Base-by-base conservation (phyloP, 2,113 vertebrate species). In the Ramphastos sulfuratus region DNA sequence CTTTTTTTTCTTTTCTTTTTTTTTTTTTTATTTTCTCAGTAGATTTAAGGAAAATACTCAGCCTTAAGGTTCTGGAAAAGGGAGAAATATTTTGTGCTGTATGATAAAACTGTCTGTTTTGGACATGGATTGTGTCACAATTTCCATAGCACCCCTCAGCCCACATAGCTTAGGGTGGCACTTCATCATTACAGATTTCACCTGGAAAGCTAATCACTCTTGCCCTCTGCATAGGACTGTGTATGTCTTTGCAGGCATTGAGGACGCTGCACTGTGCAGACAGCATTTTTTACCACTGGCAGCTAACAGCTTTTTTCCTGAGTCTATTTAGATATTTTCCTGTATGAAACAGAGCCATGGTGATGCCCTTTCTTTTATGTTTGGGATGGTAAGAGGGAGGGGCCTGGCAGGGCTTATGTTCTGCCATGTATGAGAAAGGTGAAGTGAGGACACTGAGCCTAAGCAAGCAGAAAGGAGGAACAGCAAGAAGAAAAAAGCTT, bases 321-420 rank as follows among this genome's bases (percentile, higher is more conserved):
- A 1, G 8, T 39, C 48, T 64, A 1, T 31, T 33, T 2, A 2
- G 0, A 0, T 25, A 15, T 50, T 73, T 42, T 63, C 39, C 69
- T n/a, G 2, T 37, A 3, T 12, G 83, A 35, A 80, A 35, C 23
- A 30, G 25, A 66, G 50, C 8, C 24, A 1, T 4, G 25, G 78
- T 23, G 23, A 33, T 85, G 74, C 27, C 12, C 6, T 50, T 72
- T 10, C 50, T 52, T 35, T 16, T 16, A 20, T 6, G 55, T 18
- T 8, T 28, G 2, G 12, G 31, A 8, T 59, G 52, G 31, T 18
- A 6, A 65, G 37, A 89, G 75, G 59, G 50, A 89, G 67, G 20
- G 18, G 16, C 74, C 63, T 39, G 78, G 55, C 78, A 28, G 14
- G 59, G 71, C 12, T 0, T 89, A n/a, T 71, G 54, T 31, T 91